A percentile compares a stretch with the other conserved stretches of the same genome.
Conservation (phyloP, 2,113 vertebrate genomes). For the Mesoclemmys tuberculata region DNA sequence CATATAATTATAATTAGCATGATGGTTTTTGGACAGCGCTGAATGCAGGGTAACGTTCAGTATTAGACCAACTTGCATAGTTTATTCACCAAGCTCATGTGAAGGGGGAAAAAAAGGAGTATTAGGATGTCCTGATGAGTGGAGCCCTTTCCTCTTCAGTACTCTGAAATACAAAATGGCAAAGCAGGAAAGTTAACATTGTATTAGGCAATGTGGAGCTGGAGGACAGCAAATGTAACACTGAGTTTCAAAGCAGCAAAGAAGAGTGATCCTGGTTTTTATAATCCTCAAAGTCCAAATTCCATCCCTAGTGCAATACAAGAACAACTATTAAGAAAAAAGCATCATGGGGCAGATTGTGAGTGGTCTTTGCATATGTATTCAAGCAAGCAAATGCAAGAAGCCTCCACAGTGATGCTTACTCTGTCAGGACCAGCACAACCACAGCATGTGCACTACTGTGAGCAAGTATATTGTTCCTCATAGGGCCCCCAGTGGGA, state of each 20-base stretch:
- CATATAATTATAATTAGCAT: not conserved
- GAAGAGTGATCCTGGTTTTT: not conserved
- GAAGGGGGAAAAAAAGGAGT: not conserved
- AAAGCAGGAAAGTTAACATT: not conserved
- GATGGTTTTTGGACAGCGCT: not conserved
- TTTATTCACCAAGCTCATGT: constrained; percentile 38
- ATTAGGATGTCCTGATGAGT: constrained; percentile 77
- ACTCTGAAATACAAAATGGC: constrained; percentile 61
- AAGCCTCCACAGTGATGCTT: not conserved
- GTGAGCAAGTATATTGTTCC: not conserved
- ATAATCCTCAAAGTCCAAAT: not conserved
- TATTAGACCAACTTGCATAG: constrained; percentile 36
- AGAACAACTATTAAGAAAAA: not conserved
- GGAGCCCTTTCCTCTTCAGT: constrained; percentile 79
- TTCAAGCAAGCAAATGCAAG: not conserved
- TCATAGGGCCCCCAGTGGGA: not conserved
- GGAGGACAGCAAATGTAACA: not conserved
- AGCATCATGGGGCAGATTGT: not conserved
- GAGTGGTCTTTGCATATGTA: not conserved
- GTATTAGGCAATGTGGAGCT: not conserved
- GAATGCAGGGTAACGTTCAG: not conserved
- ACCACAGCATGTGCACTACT: not conserved
- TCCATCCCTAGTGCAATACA: not conserved
- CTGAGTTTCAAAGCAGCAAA: not conserved
- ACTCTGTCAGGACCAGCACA: not conserved